A percentile compares a stretch with the other conserved stretches of the same genome.
These are phyloP conservation scores for Diloba caeruleocephala DNA, from an alignment of 2,888 invertebrate species.

Conservation along the genomic window DNA sequence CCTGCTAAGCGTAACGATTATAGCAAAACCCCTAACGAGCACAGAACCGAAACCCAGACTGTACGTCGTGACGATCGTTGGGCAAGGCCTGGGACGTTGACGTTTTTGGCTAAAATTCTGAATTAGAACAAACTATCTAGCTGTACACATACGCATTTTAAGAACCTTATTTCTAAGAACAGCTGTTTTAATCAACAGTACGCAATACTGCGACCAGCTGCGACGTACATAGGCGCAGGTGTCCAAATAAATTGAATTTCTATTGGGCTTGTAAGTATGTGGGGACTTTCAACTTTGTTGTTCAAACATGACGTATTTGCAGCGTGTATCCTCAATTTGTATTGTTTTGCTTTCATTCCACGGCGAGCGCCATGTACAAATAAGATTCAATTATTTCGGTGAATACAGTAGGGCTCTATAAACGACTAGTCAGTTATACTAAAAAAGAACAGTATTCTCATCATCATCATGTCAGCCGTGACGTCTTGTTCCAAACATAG, in stretches of 20 bases:
- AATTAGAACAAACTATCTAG: conserved; percentile 1
- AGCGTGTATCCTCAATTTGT: conserved; percentile 27
- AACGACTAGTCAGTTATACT: too few relatives aligned
- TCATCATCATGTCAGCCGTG: too few relatives aligned
- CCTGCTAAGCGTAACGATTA: too few relatives aligned
- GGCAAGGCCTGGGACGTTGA: too few relatives aligned
- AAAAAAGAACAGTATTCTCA: too few relatives aligned
- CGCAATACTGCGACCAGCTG: conserved; percentile 28
- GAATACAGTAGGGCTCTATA: too few relatives aligned
- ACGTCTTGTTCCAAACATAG: too few relatives aligned
- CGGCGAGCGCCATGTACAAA: conserved; percentile 11
- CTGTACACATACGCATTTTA: background rate
- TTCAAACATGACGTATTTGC: conserved; percentile 39
- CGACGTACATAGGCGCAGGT: conserved; percentile 58
- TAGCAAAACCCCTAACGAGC: too few relatives aligned
- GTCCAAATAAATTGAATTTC: conserved; percentile 61
- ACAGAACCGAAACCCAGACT: too few relatives aligned
- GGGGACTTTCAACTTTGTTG: conserved; percentile 48
- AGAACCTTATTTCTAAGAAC: background rate
- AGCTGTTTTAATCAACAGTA: conserved; percentile 26
- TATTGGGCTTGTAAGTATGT: conserved; percentile 47
- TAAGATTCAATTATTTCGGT: conserved; percentile 29
- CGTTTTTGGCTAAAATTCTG: too few relatives aligned
- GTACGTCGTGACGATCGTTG: too few relatives aligned
- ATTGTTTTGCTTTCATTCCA: conserved; percentile 42